Base-by-base conservation (phyloP, 2,113 vertebrate genomes). In the Delphinapterus leucas region DNA sequence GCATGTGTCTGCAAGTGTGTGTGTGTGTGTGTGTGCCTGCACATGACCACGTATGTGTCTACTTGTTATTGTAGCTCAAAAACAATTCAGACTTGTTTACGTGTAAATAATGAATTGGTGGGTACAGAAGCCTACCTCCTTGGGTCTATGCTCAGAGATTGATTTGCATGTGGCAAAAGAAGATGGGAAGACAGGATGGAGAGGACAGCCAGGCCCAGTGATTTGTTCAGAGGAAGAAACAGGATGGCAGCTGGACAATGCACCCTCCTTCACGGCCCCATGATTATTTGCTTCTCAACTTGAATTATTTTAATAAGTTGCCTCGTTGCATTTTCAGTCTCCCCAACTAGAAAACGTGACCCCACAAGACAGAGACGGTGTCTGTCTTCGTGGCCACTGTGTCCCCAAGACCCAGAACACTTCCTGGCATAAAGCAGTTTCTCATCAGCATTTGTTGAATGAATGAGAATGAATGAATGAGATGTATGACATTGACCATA, bases 31-130 rank as follows among this genome's bases (percentile, higher is more conserved):
- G 20, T 11, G 6, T 4, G 33, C 8, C 88, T 17, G 21, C 8
- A 9, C 2, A 0, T 9, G 9, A 41, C 67, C 38, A 41, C 0
- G 3, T 2, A 0, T 20, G 14, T 14, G 47, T 44, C 49, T 53
- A 26, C 33, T 58, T 67, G 28, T 20, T 60, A 4, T 15, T 7
- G 49, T 41, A 17, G 58, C 25, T 85, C 71, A 23, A 8, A 55
- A 77, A 60, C 80, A 58, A 85, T 5, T 47, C 36, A 58, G 14
- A 13, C 65, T n/a, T 63, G 70, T 84, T 33, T 28, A 1, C 12
- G 53, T 8, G 28, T 25, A 77, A 61, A 38, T 33, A n/a, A 81
- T 2, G 3, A 44, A 33, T 9, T 2, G 2, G 2, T 41, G 44
- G 14, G 14, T 15, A n/a, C 44, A 53, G 84, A 60, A 67, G 31